Conservation (phyloP, 2,113 vertebrate species). For the Procavia capensis region DNA sequence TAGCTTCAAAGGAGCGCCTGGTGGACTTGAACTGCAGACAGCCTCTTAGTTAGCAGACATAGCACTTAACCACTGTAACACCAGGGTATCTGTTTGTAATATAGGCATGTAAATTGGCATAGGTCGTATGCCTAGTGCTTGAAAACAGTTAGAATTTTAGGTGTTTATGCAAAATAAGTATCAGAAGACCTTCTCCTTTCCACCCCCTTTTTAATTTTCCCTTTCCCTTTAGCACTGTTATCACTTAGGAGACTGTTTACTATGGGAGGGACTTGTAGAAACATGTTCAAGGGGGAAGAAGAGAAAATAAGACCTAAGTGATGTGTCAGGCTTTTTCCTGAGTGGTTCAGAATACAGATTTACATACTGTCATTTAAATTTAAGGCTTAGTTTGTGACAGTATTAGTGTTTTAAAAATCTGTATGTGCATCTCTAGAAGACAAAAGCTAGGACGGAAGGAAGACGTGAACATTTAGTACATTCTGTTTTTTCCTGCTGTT, state of each 20-base stretch:
- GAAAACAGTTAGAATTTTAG: neutral
- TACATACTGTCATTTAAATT: neutral
- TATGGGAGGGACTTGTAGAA: slow-evolving; percentile 9
- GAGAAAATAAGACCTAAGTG: neutral
- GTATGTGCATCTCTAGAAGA: neutral
- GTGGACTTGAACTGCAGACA: too few relatives aligned
- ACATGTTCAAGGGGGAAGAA: neutral
- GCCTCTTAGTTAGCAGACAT: too few relatives aligned
- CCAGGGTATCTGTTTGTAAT: neutral
- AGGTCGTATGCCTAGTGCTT: neutral
- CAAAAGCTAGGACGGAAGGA: neutral
- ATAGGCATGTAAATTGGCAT: neutral
- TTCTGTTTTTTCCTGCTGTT: neutral
- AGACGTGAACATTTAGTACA: neutral
- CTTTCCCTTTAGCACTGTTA: neutral
- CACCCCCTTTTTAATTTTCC: neutral
- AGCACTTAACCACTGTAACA: too few relatives aligned
- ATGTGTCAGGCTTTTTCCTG: neutral
- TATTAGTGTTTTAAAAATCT: slow-evolving; percentile 14
- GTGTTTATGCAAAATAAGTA: neutral
- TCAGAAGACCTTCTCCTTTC: neutral
- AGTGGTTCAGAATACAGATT: neutral
- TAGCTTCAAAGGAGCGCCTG: too few relatives aligned
- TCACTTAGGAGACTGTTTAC: neutral
- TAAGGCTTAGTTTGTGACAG: neutral